Conservation (phyloP, 2,888 invertebrate species). For the Hofmannophila pseudospretella region DNA sequence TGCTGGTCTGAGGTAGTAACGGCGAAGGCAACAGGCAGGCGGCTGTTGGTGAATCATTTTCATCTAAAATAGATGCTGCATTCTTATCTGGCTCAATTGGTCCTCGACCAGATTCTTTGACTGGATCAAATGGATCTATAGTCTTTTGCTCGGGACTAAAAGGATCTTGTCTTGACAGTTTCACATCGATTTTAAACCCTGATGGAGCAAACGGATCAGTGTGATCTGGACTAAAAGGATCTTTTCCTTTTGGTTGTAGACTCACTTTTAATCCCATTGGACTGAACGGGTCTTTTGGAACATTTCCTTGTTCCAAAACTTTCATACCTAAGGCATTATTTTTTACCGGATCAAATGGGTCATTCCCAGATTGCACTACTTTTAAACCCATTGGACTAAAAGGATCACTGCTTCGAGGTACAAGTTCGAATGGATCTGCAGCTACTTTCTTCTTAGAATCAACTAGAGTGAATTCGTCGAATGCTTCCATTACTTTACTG, state of each 20-base stretch:
- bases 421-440: slow-evolving; percentile 52
- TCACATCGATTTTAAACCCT: neutral
- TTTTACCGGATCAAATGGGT: slow-evolving; percentile 1
- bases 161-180: neutral
- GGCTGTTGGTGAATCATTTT: slow-evolving; percentile 56
- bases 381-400: slow-evolving; percentile 21
- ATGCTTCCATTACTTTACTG: slow-evolving; percentile 40
- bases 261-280: slow-evolving; percentile 4
- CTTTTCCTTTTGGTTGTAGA: slow-evolving; percentile 11
- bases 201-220: slow-evolving; percentile 1
- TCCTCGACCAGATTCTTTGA: neutral
- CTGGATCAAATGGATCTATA: neutral
- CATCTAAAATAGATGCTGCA: slow-evolving; percentile 55
- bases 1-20: slow-evolving; percentile 69
- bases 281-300: slow-evolving; percentile 14
- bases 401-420: slow-evolving; percentile 35
- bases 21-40: slow-evolving; percentile 78
- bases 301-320: neutral
- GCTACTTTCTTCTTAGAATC: slow-evolving; percentile 29
- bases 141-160: neutral
- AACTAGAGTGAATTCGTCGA: slow-evolving; percentile 54
- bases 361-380: neutral
- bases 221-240: slow-evolving; percentile 19
- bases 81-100: slow-evolving; percentile 8
- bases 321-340: neutral